Percentiles rank a stretch among this genome's conserved stretches.
Evolutionary conservation across 2,797 vertebrate species (phyloP).

Genomic region (Prionace glauca): DNA sequence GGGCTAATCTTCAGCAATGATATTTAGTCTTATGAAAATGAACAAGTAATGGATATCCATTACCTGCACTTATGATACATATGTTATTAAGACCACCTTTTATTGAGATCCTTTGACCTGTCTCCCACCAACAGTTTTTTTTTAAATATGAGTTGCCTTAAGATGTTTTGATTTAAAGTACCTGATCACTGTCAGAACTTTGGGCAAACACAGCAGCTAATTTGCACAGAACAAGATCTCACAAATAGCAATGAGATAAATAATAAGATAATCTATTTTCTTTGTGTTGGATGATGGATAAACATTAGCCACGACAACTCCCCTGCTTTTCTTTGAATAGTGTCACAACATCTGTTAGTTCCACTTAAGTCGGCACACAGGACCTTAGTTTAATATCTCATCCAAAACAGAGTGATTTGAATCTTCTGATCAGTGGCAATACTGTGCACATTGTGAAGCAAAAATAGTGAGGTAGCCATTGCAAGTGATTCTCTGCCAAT

Average conservation of each 20-base stretch:
- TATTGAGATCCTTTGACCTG: not conserved
- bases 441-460: too few relatives aligned
- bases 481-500: too few relatives aligned
- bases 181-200: too few relatives aligned
- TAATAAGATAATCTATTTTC: not conserved
- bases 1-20: not conserved
- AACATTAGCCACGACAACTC: too few relatives aligned
- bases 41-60: not conserved
- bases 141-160: not conserved
- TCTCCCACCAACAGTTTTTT: not conserved
- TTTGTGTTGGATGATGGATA: not conserved
- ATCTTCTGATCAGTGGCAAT: too few relatives aligned
- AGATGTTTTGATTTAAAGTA: not conserved
- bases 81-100: not conserved
- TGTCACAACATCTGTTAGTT: too few relatives aligned
- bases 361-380: too few relatives aligned
- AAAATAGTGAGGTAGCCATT: too few relatives aligned
- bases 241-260: not conserved
- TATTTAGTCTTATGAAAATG: not conserved
- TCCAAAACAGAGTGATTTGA: too few relatives aligned
- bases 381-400: too few relatives aligned
- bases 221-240: not conserved
- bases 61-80: not conserved
- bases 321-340: too few relatives aligned
- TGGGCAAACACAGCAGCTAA: not conserved